A percentile compares a stretch with the other conserved stretches of the same genome.
These are phyloP conservation scores for Heteractis magnifica DNA, from an alignment of 92 coral and sea anemone genomes.

Conservation along the genomic window DNA sequence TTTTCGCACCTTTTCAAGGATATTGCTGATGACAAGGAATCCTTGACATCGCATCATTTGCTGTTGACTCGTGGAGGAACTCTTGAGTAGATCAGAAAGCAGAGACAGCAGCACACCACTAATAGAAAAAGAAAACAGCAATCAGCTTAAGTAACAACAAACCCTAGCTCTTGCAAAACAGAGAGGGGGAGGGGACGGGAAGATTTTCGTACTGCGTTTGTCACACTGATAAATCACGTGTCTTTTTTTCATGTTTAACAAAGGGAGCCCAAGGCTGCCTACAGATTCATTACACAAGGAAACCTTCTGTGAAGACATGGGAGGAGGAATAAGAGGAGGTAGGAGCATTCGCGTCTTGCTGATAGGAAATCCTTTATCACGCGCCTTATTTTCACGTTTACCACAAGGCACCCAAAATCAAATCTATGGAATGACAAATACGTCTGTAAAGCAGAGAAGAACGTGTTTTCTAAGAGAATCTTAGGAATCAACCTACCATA, in stretches of 20 bases:
- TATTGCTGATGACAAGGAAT: conserved; percentile 87
- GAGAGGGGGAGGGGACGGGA: background rate
- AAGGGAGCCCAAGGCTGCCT: too few relatives aligned
- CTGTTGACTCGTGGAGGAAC: conserved; percentile 97
- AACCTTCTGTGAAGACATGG: too few relatives aligned
- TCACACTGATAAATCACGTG: too few relatives aligned
- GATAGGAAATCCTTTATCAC: too few relatives aligned
- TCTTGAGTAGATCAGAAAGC: conserved; percentile 78
- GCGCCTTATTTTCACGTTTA: background rate
- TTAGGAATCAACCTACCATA: conserved; percentile 63
- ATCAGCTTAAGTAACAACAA: background rate
- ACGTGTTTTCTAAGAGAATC: background rate
- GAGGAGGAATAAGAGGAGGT: too few relatives aligned
- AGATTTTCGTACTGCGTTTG: background rate
- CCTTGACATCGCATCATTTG: conserved; percentile 99
- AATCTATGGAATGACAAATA: too few relatives aligned
- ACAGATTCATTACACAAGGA: too few relatives aligned
- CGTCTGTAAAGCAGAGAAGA: too few relatives aligned
- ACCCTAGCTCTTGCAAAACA: background rate
- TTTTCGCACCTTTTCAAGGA: conserved; percentile 74
- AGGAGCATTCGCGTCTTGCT: too few relatives aligned
- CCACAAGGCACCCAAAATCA: background rate
- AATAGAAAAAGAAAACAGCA: conserved; percentile 2
- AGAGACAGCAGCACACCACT: conserved; percentile 86
- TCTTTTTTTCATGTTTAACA: too few relatives aligned